These are phyloP conservation scores for Agrilus mali DNA, from an alignment of 2,888 invertebrate genomes.

Conservation along the genomic window DNA sequence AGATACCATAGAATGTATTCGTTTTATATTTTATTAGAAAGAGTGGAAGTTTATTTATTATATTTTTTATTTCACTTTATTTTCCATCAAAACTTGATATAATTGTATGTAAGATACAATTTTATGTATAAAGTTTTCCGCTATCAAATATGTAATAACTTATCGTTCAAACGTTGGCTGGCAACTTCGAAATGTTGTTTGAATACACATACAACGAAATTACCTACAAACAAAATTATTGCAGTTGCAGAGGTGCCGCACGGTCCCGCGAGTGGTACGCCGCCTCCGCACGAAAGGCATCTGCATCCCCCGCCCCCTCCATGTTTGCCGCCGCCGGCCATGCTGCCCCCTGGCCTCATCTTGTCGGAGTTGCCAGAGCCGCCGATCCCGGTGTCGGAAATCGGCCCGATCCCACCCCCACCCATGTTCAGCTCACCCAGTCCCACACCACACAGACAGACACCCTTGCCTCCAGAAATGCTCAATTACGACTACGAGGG, in stretches of 20 bases:
- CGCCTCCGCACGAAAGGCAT: conserved; percentile 32
- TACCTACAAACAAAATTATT: conserved; percentile 17
- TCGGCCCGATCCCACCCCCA: conserved; percentile 73
- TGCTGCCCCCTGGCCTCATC: conserved; percentile 39
- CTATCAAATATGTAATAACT: too few species aligned
- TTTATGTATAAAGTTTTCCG: too few species aligned
- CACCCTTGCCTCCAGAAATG: conserved; percentile 25
- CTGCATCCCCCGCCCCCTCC: conserved; percentile 19
- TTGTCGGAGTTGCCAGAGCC: conserved; percentile 83
- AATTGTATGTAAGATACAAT: too few species aligned
- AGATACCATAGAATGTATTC: too few species aligned
- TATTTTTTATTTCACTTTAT: too few species aligned
- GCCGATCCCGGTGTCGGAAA: conserved; percentile 83
- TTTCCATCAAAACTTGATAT: too few species aligned
- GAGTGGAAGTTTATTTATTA: too few species aligned
- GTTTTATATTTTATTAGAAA: too few species aligned
- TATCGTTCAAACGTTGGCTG: too few species aligned
- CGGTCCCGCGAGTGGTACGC: conserved; percentile 32
- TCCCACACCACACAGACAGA: conserved; percentile 48
- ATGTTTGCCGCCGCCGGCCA: conserved; percentile 19
- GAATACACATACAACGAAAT: too few species aligned
- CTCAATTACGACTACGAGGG: conserved; percentile 54
- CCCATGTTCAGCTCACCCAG: conserved; percentile 91
- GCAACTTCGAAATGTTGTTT: too few species aligned
- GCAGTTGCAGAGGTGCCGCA: conserved; percentile 46